These are phyloP conservation scores for Aphidius gifuensis DNA, from an alignment of 1,140 invertebrate species.

Conservation along the genomic window DNA sequence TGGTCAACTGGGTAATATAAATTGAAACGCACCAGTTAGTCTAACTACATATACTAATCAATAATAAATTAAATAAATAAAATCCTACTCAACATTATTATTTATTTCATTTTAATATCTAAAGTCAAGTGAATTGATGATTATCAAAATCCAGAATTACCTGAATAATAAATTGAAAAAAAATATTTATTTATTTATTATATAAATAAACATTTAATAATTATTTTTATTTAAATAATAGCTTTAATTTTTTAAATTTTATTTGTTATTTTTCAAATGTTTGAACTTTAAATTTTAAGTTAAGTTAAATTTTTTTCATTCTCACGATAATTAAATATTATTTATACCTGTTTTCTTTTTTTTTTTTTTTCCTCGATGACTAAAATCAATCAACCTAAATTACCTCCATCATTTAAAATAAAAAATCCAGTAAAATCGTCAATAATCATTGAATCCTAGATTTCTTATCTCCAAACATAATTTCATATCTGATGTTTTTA, in stretches of 20 bases:
- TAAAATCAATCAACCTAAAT: slow-evolving; percentile 1
- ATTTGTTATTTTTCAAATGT: too few relatives aligned
- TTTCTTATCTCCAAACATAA: slow-evolving; percentile 18
- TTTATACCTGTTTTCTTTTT: background rate
- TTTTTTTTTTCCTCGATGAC: background rate
- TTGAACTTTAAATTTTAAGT: slow-evolving; percentile 1
- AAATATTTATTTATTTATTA: background rate
- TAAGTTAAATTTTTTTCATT: background rate
- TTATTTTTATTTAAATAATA: too few relatives aligned
- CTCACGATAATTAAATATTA: background rate
- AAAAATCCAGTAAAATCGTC: background rate
- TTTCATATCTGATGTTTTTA: background rate
- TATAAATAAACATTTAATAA: too few relatives aligned
- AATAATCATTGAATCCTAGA: slow-evolving; percentile 16
- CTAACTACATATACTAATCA: too few relatives aligned
- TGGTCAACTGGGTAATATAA: too few relatives aligned
- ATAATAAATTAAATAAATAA: too few relatives aligned
- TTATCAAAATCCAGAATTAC: background rate
- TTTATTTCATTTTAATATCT: too few relatives aligned
- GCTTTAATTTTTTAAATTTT: too few relatives aligned
- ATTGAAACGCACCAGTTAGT: too few relatives aligned
- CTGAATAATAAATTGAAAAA: background rate
- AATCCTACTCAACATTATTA: too few relatives aligned
- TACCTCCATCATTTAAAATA: slow-evolving; percentile 3
- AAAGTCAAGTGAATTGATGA: too few relatives aligned